phyloP scores from a whole-genome alignment of 1,140 invertebrate species.

The Drosophila insularis region DNA sequence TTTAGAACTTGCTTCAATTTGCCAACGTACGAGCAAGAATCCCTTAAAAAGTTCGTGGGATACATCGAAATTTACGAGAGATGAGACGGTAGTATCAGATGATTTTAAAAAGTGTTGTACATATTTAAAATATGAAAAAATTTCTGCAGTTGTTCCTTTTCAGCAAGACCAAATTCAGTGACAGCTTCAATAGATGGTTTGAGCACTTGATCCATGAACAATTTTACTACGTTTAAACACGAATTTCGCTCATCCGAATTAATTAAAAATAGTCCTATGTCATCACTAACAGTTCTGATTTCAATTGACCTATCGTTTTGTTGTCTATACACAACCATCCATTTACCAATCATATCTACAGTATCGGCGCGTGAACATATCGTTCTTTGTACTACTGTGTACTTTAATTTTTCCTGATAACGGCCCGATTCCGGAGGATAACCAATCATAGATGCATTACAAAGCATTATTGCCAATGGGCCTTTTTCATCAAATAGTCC shows the following conservation, averaged over 20 bases:
- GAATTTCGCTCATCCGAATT: conserved; percentile 82
- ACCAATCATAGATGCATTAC: conserved; percentile 83
- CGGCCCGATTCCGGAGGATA: conserved; percentile 84
- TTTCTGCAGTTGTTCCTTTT: conserved; percentile 83
- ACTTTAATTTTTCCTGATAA: conserved; percentile 77
- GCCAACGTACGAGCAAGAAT: conserved; percentile 62
- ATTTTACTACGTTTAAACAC: conserved; percentile 82
- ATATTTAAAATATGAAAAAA: conserved; percentile 84
- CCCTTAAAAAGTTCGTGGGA: conserved; percentile 68
- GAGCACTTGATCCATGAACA: conserved; percentile 83
- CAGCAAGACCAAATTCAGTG: conserved; percentile 84
- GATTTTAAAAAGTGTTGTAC: conserved; percentile 83
- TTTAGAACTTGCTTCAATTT: conserved; percentile 68
- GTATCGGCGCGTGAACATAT: conserved; percentile 83
- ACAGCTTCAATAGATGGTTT: conserved; percentile 82
- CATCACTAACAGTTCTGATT: conserved; percentile 84
- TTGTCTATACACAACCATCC: conserved; percentile 84
- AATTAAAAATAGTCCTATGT: conserved; percentile 76
- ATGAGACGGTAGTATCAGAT: conserved; percentile 49
- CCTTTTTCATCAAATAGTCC: conserved; percentile 83
- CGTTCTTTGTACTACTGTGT: conserved; percentile 82
- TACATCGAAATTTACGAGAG: conserved; percentile 54
- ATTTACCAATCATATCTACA: conserved; percentile 83
- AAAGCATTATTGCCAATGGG: conserved; percentile 83
- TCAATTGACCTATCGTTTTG: conserved; percentile 83